Evolutionary conservation across 2,113 vertebrate genomes (phyloP).

Genomic region (Verasper variegatus): DNA sequence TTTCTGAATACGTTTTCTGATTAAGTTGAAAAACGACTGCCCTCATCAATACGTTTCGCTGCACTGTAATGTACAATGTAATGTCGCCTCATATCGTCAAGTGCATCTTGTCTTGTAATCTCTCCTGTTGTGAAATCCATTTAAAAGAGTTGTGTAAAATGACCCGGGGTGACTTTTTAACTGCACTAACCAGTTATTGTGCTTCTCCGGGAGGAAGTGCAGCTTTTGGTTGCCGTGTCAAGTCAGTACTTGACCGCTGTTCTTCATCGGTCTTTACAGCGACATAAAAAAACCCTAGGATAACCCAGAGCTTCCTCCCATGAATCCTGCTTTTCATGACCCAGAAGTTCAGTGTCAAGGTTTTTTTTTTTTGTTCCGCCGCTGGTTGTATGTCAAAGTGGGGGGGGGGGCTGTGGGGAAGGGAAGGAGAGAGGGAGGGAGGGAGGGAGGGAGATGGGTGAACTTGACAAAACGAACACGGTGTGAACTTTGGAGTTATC

Average conservation of each 20-base stretch:
- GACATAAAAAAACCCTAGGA: not conserved
- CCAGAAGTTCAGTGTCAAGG: slow-evolving; percentile 25
- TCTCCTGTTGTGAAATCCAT: not conserved
- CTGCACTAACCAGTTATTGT: not conserved
- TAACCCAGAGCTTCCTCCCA: slow-evolving; percentile 26
- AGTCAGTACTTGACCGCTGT: slow-evolving; percentile 27
- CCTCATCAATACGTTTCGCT: slow-evolving; percentile 13
- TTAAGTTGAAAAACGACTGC: not conserved
- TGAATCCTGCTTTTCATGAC: slow-evolving; percentile 50
- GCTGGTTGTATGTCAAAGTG: slow-evolving; percentile 20
- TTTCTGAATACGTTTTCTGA: not conserved
- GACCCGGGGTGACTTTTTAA: slow-evolving; percentile 6
- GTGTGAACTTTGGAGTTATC: slow-evolving; percentile 51
- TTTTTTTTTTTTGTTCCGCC: slow-evolving; percentile 13
- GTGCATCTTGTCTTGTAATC: not conserved
- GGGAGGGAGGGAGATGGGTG: not conserved
- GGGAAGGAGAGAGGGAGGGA: not conserved
- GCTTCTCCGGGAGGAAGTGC: slow-evolving; percentile 26
- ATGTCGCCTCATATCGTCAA: not conserved
- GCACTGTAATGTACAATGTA: not conserved
- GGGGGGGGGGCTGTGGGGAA: not conserved
- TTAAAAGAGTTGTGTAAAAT: not conserved
- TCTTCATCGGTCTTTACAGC: slow-evolving; percentile 12
- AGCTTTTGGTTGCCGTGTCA: slow-evolving; percentile 19
- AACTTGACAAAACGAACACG: slow-evolving; percentile 44